A percentile compares a stretch with the other conserved stretches of the same genome.
Evolutionary conservation across 2,113 vertebrate species (phyloP).

Genomic region (Bombycilla garrulus): DNA sequence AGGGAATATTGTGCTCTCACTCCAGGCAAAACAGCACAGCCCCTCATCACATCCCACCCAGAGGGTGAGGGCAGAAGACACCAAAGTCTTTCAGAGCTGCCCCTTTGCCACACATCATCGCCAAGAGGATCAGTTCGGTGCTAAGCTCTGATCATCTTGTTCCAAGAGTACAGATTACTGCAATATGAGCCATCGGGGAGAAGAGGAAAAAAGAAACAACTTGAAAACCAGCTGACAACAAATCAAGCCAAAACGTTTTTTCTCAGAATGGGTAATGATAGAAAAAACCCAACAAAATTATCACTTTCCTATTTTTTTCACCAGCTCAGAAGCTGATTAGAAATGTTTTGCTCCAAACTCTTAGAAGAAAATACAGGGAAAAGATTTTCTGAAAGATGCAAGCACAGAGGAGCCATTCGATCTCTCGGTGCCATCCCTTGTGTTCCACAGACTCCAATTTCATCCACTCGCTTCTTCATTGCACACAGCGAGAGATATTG

Average conservation of each 20-base stretch:
- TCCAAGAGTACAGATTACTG: not conserved
- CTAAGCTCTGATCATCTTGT: not conserved
- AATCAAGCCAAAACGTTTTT: not conserved
- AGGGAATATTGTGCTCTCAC: not conserved
- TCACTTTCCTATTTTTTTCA: not conserved
- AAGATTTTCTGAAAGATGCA: not conserved
- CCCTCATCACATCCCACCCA: not conserved
- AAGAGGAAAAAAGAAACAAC: too few relatives aligned
- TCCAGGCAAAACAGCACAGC: not conserved
- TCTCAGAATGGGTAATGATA: not conserved
- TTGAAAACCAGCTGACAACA: not conserved
- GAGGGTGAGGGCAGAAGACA: not conserved
- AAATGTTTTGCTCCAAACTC: not conserved
- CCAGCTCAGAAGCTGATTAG: not conserved
- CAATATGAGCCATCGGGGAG: not conserved
- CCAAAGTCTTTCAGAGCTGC: not conserved
- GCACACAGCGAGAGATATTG: not conserved
- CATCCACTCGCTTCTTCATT: not conserved
- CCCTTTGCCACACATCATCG: not conserved
- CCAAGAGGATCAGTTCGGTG: not conserved
- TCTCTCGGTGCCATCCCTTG: not conserved
- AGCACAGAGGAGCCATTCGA: not conserved
- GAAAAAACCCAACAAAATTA: not conserved
- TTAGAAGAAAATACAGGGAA: not conserved
- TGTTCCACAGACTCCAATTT: not conserved